A percentile compares a stretch with the other conserved stretches of the same genome.
These are phyloP conservation scores for Panthera uncia DNA, from an alignment of 2,113 vertebrate species.

Conservation along the genomic window DNA sequence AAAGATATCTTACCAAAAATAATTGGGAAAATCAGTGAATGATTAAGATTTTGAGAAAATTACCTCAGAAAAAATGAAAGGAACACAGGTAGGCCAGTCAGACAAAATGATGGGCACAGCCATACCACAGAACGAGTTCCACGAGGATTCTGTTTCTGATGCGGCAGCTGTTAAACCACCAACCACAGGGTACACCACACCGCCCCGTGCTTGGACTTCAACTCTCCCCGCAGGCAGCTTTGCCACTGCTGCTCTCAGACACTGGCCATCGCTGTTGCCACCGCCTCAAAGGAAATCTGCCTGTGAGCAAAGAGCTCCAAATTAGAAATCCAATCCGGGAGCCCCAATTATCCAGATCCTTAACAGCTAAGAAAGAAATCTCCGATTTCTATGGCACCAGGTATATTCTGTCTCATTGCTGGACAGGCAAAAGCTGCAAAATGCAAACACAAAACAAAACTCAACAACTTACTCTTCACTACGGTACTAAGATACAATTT, in stretches of 20 bases:
- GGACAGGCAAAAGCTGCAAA: neutral
- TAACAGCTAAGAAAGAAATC: neutral
- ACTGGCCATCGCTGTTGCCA: neutral
- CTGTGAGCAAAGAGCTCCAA: neutral
- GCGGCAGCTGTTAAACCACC: neutral
- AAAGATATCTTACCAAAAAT: neutral
- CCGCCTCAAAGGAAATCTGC: neutral
- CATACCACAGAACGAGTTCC: accelerated
- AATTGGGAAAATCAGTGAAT: neutral
- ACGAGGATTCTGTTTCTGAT: neutral
- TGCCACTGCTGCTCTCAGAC: neutral
- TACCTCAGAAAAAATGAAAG: neutral
- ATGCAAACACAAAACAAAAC: neutral
- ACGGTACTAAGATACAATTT: neutral
- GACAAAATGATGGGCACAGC: neutral
- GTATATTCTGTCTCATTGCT: neutral
- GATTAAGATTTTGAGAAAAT: neutral
- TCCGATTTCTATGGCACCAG: neutral
- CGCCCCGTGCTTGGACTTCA: neutral
- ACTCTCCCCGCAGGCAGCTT: accelerated
- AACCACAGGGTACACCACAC: accelerated
- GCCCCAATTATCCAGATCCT: neutral
- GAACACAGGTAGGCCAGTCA: neutral
- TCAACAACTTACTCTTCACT: neutral
- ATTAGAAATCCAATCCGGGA: neutral